Evolutionary conservation across 1,140 invertebrate genomes (phyloP).

Genomic region (Drosophila bocqueti): DNA sequence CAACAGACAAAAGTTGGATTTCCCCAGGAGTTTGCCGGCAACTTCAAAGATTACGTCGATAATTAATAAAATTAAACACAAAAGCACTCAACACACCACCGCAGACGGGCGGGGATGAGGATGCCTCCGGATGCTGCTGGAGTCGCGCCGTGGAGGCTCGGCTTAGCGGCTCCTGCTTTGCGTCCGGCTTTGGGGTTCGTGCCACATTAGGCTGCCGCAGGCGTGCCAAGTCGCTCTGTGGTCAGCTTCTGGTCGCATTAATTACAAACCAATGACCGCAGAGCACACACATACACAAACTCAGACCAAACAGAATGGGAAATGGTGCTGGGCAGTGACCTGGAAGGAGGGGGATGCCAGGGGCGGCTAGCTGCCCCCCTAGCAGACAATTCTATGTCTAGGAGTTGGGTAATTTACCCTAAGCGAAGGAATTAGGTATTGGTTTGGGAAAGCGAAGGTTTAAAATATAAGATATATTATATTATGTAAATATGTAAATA

Average conservation of each 20-base stretch:
- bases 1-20: conserved; percentile 39
- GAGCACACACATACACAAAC: conserved; percentile 16
- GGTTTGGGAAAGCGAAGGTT: neutral
- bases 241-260: conserved; percentile 70
- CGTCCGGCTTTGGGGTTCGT: conserved; percentile 12
- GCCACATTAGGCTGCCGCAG: conserved; percentile 62
- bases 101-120: conserved; percentile 10
- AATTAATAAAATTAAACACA: conserved; percentile 83
- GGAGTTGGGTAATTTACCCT: neutral
- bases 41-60: conserved; percentile 79
- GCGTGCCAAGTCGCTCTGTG: conserved; percentile 58
- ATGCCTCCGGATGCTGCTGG: conserved; percentile 2
- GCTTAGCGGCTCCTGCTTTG: conserved; percentile 5
- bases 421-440: neutral
- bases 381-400: neutral
- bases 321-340: conserved; percentile 7
- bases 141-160: neutral
- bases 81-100: conserved; percentile 66
- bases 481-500: neutral
- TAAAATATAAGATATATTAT: neutral
- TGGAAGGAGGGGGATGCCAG: neutral
- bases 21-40: conserved; percentile 30
- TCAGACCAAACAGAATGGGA: conserved; percentile 13
- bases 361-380: neutral
- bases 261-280: conserved; percentile 81